Percentiles rank a stretch among this genome's conserved stretches.
Evolutionary conservation across 2,888 invertebrate species (phyloP).

Genomic region (Epistrophe grossulariae): DNA sequence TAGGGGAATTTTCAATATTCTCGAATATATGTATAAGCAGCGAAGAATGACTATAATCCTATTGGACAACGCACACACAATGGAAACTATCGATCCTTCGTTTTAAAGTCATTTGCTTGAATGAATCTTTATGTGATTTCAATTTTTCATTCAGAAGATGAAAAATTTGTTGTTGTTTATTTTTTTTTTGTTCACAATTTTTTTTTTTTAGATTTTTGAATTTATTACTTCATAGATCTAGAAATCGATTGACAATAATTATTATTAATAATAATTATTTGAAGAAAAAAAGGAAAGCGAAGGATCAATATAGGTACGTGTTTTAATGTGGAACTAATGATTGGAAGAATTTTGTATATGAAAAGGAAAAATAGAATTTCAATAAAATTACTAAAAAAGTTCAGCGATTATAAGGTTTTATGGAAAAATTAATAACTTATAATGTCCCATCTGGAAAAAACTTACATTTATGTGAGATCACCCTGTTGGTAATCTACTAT

Average conservation of each 20-base stretch:
- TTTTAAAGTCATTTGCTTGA: constrained; percentile 60
- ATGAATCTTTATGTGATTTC: constrained; percentile 43
- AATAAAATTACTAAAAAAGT: no score
- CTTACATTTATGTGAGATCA: no score
- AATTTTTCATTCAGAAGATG: constrained; percentile 16
- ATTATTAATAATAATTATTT: neutral
- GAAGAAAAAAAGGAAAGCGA: neutral
- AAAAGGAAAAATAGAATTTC: neutral
- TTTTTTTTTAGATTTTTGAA: neutral
- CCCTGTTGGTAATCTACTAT: no score
- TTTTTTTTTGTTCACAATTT: neutral
- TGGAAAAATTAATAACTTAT: no score
- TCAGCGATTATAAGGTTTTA: no score
- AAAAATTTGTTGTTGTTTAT: constrained; percentile 33
- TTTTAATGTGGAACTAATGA: constrained; percentile 11
- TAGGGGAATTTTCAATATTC: neutral
- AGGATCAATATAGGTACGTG: constrained; percentile 1
- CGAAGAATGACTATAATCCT: constrained; percentile 59
- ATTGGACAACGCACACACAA: constrained; percentile 53
- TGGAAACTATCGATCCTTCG: constrained; percentile 57
- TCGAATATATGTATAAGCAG: accelerated
- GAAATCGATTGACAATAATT: constrained; percentile 17
- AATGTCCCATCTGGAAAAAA: no score
- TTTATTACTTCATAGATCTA: neutral
- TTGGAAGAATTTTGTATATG: neutral